These are phyloP conservation scores for Alectoris magna DNA, from an alignment of 2,797 vertebrate genomes.

Conservation along the genomic window DNA sequence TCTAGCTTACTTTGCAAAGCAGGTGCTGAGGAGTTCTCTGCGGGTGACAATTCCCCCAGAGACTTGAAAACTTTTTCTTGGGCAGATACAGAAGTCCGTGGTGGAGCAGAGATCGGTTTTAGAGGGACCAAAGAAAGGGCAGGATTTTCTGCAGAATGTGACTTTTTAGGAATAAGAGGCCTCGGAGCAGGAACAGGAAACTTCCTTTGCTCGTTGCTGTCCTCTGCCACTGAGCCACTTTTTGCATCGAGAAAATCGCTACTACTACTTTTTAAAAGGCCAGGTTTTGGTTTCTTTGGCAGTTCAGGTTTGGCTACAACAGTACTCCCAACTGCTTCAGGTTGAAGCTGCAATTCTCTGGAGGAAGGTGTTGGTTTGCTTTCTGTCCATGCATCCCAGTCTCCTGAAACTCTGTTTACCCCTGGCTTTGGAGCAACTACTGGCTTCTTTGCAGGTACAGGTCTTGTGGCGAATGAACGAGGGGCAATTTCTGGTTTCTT, in stretches of 20 bases:
- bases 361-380: conserved; percentile 63
- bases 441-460: conserved; percentile 85
- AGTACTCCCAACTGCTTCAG: conserved; percentile 48
- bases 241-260: conserved; percentile 70
- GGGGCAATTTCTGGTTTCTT: conserved; percentile 85
- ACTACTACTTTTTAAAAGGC: conserved; percentile 72
- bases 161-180: conserved; percentile 83
- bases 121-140: conserved; percentile 67
- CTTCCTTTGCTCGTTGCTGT: conserved; percentile 69
- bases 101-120: conserved; percentile 58
- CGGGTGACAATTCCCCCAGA: conserved; percentile 71
- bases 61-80: conserved; percentile 76
- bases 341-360: conserved; percentile 67
- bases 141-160: conserved; percentile 66
- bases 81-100: conserved; percentile 73
- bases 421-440: conserved; percentile 80
- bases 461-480: conserved; percentile 80
- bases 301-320: conserved; percentile 80
- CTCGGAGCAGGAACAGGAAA: conserved; percentile 76
- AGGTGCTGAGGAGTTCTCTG: conserved; percentile 2
- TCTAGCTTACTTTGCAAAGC: conserved; percentile 69
- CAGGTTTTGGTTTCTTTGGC: conserved; percentile 83
- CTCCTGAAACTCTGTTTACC: conserved; percentile 78
- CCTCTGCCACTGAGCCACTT: conserved; percentile 52
- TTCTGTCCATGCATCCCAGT: conserved; percentile 76